Evolutionary conservation across 2,797 vertebrate genomes (phyloP), one percentile per base, ranked within the genome.

Genomic region (Yasuhikotakia modesta): DNA sequence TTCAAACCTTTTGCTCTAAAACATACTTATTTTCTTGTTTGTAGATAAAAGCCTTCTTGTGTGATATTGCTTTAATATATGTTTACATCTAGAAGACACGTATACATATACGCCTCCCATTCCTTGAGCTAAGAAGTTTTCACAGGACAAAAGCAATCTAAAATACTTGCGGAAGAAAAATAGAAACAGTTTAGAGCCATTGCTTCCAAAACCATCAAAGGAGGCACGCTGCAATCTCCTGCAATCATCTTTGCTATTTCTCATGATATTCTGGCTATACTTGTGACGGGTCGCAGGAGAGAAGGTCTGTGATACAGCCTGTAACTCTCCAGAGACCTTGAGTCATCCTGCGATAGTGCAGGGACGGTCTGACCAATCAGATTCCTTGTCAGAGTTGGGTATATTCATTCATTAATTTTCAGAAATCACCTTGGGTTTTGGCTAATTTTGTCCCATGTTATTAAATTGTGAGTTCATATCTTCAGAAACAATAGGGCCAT

Each of bases 191-290:
- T 89, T 83, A 85, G 85, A 86, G 75, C 81, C 86, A 88, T 90
- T 89, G 87, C 84, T 89, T 91, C 81, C 79, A 82, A n/a, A 85
- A 81, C 87, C 86, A 89, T 91, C 86, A 87, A 85, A 89, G 87
- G 76, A 87, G 86, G 86, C 80, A 85, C 87, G 84, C 86, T 78
- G 84, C 84, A 86, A 87, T 89, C 86, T 89, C 81, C 75, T 83
- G 84, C 85, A 90, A 89, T 92, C 83, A 86, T 87, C 83, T 83
- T 67, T 43, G 73, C 87, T 85, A 82, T 87, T 89, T 83, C 85
- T 89, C 63, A 83, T 82, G 83, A 87, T 87, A 39, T 87, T 87
- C 81, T 86, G 85, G 79, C 81, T 85, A 83, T 78, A 46, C 19
- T 45, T 65, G 73, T 82, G 55, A 88, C 78, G 46, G 85, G 87